Percentiles rank a stretch among this genome's conserved stretches.
Evolutionary conservation across 2,113 vertebrate genomes (phyloP).

Genomic region (Microcebus murinus): DNA sequence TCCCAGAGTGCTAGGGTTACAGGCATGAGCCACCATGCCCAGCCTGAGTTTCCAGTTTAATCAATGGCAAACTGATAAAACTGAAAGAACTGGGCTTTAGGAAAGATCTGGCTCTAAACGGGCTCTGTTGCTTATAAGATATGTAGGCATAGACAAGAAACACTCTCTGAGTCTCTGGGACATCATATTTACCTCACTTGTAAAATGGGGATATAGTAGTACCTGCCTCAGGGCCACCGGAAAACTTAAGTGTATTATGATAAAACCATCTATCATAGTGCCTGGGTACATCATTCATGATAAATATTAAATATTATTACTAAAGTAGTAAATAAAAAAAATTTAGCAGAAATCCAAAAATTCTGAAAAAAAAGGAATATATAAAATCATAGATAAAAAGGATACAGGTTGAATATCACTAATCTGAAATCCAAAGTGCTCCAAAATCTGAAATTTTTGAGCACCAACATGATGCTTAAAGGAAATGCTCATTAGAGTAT

Average conservation of each 20-base stretch:
- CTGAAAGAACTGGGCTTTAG: background rate
- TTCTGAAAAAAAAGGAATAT: conserved; percentile 16
- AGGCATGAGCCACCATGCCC: no score
- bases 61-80: background rate
- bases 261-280: background rate
- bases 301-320: background rate
- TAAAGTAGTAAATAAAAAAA: background rate
- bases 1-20: no score
- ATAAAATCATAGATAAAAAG: background rate
- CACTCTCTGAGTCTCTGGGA: background rate
- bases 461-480: background rate
- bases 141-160: background rate
- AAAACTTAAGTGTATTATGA: background rate
- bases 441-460: background rate
- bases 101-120: background rate
- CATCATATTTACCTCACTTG: background rate
- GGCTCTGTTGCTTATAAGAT: background rate
- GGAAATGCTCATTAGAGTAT: background rate
- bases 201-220: background rate
- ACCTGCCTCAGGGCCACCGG: background rate
- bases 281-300: background rate
- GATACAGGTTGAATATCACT: background rate
- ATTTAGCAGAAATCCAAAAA: background rate
- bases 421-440: background rate
- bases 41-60: background rate